Evolutionary conservation across 2,113 vertebrate species (phyloP), one percentile per base, ranked within the genome.

Genomic region (Gobio gobio): DNA sequence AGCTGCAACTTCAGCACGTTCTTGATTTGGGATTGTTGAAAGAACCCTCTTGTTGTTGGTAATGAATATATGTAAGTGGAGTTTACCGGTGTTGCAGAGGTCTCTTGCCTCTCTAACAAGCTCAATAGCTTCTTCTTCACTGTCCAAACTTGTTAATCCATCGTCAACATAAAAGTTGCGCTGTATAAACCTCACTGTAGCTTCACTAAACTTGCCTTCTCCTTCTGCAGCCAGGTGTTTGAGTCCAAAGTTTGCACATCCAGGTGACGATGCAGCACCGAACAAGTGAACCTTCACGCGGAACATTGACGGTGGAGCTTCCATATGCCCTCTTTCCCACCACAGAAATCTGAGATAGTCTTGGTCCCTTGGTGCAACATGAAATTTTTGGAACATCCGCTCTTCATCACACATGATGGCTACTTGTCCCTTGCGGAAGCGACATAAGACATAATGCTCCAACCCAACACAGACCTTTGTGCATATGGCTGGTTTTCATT

Each of bases 321-420:
- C 20, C 2, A 85, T 8, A 10, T 78, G 2, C 2, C 45, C 61
- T 18, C 33, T 16, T 2, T 84, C 83, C 74, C 74, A 84, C 84
- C 84, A 88, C 14, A 86, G 58, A 29, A 88, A 88, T 22, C 75
- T 75, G 4, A 88, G 33, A 9, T 84, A 84, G 77, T 84, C 85
- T 22, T 61, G 68, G 20, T 88, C 54, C 16, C 76, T 29, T 33
- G n/a, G 36, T 9, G 43, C 56, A 13, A 85, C 84, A 24, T 43
- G 49, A 59, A 88, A 88, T 14, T 82, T 83, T 29, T 87, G 83
- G 47, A 85, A 86, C 82, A 84, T 86, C 24, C 20, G 59, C 63
- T 72, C n/a, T 58, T 80, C 76, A 74, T 79, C 83, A 29, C 75
- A 78, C 83, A 84, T 84, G 2, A 84, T 13, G 16, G 73, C 56